Conservation (phyloP, 2,888 invertebrate genomes). For the Caenorhabditis macrosperma region DNA sequence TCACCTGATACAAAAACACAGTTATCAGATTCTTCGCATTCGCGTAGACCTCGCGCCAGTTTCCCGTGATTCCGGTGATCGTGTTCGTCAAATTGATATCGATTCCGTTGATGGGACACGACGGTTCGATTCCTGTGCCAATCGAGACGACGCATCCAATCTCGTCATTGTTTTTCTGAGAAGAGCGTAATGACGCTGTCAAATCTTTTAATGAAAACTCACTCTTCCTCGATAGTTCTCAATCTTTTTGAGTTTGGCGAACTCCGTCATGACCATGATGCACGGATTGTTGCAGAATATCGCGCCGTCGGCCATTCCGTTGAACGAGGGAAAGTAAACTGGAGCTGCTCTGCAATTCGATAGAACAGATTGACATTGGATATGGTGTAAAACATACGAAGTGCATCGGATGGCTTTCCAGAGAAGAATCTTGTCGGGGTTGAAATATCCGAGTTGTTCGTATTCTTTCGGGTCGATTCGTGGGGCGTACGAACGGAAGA, state of each 20-base stretch:
- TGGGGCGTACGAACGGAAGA: conserved; percentile 65
- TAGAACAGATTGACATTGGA: not conserved
- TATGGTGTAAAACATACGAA: conserved; percentile 32
- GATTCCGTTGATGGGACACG: conserved; percentile 79
- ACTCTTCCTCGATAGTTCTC: conserved; percentile 58
- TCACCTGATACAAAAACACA: conserved; percentile 89
- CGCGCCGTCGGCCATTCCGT: conserved; percentile 64
- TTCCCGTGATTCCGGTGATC: conserved; percentile 79
- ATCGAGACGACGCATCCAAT: conserved; percentile 88
- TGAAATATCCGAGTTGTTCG: conserved; percentile 62
- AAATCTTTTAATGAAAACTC: not conserved
- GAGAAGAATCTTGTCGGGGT: conserved; percentile 55
- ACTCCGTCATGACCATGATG: conserved; percentile 63
- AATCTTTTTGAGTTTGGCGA: conserved; percentile 60
- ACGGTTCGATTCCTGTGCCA: conserved; percentile 84
- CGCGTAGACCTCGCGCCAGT: conserved; percentile 88
- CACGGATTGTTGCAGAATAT: conserved; percentile 67
- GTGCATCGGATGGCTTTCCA: conserved; percentile 67
- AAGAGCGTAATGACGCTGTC: not conserved
- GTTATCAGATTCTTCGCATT: conserved; percentile 89
- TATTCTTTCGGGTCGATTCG: conserved; percentile 48
- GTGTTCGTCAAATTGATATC: conserved; percentile 54
- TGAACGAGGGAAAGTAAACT: conserved; percentile 61
- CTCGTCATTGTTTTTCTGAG: conserved; percentile 80
- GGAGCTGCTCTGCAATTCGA: conserved; percentile 60